Conservation (phyloP, 2,888 invertebrate genomes). For the Branchipolynoe longqiensis region DNA sequence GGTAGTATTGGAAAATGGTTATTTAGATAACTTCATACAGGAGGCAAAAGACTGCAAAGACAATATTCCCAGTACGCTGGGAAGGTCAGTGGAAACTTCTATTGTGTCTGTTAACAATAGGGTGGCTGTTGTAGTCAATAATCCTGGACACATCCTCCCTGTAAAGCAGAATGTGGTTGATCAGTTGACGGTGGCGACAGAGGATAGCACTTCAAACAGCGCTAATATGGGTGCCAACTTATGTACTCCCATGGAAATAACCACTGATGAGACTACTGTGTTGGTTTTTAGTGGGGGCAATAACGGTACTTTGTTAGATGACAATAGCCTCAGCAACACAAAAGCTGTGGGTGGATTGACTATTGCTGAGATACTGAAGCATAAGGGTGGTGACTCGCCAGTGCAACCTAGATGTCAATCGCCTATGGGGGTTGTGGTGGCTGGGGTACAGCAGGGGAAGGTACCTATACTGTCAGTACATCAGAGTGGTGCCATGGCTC, state of each 20-base stretch:
- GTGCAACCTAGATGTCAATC: neutral
- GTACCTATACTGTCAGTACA: constrained; percentile 19
- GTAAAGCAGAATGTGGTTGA: neutral
- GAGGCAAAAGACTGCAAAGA: neutral
- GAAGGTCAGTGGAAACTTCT: constrained; percentile 41
- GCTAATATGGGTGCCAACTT: neutral
- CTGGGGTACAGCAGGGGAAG: neutral
- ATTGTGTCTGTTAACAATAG: neutral
- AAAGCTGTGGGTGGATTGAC: constrained; percentile 30
- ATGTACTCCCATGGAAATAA: constrained; percentile 30
- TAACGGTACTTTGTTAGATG: constrained; percentile 13
- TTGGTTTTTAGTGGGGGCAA: neutral
- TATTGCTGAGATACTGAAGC: constrained; percentile 52
- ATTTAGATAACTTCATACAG: neutral
- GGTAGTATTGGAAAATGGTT: constrained; percentile 11
- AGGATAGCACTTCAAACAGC: neutral
- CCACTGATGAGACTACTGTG: constrained; percentile 9
- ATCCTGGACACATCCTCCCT: neutral
- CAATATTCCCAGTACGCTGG: constrained; percentile 38
- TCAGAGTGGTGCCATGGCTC: constrained; percentile 4
- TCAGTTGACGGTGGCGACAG: neutral
- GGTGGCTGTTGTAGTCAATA: neutral
- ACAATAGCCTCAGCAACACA: neutral
- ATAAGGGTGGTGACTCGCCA: neutral
- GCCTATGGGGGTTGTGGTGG: neutral